phyloP scores from a whole-genome alignment of 1,140 invertebrate genomes.

The Drosophila chauvacae region DNA sequence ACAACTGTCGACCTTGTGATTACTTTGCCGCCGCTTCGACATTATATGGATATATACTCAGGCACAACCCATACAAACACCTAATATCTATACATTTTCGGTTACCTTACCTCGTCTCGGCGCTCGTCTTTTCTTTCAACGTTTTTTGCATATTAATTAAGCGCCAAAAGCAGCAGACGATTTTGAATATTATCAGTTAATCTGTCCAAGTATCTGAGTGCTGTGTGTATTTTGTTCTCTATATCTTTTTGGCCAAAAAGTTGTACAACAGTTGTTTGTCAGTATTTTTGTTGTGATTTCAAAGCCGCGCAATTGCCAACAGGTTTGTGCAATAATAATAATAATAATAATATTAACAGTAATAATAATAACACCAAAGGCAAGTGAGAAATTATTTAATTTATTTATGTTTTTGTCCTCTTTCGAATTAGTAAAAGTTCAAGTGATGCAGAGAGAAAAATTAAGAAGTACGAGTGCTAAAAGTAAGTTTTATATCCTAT shows the following conservation, averaged over 20 bases:
- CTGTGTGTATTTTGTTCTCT: slow-evolving; percentile 10
- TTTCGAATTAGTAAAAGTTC: slow-evolving; percentile 51
- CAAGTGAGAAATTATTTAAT: slow-evolving; percentile 29
- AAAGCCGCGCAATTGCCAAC: slow-evolving; percentile 64
- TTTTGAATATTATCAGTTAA: slow-evolving; percentile 81
- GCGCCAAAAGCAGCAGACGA: slow-evolving; percentile 77
- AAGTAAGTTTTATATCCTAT: too few species aligned
- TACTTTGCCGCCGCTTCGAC: slow-evolving; percentile 68
- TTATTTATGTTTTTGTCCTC: slow-evolving; percentile 3
- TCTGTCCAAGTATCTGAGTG: slow-evolving; percentile 53
- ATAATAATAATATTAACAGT: slow-evolving; percentile 16
- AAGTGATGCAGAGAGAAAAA: background rate
- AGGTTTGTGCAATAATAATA: slow-evolving; percentile 49
- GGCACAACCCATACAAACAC: slow-evolving; percentile 13
- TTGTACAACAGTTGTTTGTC: slow-evolving; percentile 30
- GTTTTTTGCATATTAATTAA: slow-evolving; percentile 84
- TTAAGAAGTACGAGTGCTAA: too few species aligned
- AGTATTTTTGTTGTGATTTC: slow-evolving; percentile 14
- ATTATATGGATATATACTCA: slow-evolving; percentile 47
- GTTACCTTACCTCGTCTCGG: slow-evolving; percentile 17
- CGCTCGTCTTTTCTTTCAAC: slow-evolving; percentile 62
- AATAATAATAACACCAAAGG: slow-evolving; percentile 45
- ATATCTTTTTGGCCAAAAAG: slow-evolving; percentile 41
- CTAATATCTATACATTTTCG: slow-evolving; percentile 50
- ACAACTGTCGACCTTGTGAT: slow-evolving; percentile 71